Conservation (phyloP, 2,113 vertebrate species). For the Zosterops pallidus region DNA sequence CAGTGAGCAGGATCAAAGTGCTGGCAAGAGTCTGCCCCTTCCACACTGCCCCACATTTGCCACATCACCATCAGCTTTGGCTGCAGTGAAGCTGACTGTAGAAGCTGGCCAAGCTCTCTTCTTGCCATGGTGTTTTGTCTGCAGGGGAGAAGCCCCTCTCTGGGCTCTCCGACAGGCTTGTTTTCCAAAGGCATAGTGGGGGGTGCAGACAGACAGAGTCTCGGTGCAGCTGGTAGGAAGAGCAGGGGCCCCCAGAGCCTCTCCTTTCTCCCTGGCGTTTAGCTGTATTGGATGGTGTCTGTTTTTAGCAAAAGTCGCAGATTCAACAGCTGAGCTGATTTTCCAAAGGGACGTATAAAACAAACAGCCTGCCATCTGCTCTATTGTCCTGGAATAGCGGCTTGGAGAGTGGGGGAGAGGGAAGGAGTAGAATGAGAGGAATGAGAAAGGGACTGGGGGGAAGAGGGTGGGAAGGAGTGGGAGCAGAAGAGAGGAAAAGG, state of each 20-base stretch:
- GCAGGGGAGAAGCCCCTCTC: not conserved
- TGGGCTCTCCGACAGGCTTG: not conserved
- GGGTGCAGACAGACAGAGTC: not conserved
- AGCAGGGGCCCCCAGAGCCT: not conserved
- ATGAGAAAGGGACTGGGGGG: not conserved
- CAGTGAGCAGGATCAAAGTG: not conserved
- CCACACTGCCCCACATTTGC: not conserved
- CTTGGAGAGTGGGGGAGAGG: conserved; percentile 32
- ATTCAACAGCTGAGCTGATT: conserved; percentile 63
- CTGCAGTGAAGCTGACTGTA: not conserved
- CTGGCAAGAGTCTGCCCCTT: not conserved
- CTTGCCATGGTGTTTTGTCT: not conserved
- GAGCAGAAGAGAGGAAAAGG: not conserved
- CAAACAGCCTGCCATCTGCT: conserved; percentile 73
- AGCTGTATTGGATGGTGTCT: conserved; percentile 22
- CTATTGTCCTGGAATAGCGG: conserved; percentile 75
- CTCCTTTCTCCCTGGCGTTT: not conserved
- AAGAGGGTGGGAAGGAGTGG: not conserved
- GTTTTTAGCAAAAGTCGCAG: conserved; percentile 71
- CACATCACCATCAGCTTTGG: not conserved
- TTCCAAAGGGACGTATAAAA: conserved; percentile 68
- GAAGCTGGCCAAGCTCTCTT: not conserved
- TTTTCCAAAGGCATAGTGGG: not conserved
- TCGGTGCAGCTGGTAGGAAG: not conserved
- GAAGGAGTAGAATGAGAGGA: conserved; percentile 14